Percentiles rank a stretch among this genome's conserved stretches.
Conservation (phyloP, 2,113 vertebrate species). For the Crocuta crocuta region DNA sequence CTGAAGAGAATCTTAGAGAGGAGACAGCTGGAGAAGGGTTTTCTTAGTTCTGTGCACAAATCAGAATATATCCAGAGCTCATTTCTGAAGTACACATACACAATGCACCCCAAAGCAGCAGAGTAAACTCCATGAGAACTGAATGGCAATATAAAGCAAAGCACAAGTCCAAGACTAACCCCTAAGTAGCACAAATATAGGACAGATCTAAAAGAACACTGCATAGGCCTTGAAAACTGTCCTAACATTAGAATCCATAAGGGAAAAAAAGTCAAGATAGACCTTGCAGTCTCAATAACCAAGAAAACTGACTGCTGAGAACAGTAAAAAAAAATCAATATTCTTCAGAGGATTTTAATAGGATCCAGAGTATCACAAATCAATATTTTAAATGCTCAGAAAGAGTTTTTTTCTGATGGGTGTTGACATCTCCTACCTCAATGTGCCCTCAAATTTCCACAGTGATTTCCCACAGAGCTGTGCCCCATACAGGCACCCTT, state of each 20-base stretch:
- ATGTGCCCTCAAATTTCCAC: background rate
- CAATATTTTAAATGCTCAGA: background rate
- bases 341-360: background rate
- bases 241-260: background rate
- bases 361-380: background rate
- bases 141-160: background rate
- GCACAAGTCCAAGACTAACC: background rate
- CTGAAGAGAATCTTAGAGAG: background rate
- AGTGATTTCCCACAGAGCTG: background rate
- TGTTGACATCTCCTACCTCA: background rate
- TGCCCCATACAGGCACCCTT: background rate
- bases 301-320: background rate
- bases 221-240: background rate
- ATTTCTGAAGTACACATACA: background rate
- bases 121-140: background rate
- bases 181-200: background rate
- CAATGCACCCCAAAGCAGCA: background rate
- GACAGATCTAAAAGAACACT: background rate
- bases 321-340: background rate
- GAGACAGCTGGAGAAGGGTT: background rate
- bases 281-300: background rate
- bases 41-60: background rate
- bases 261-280: background rate
- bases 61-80: background rate
- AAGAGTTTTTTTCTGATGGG: background rate